These are phyloP conservation scores for Zalophus californianus DNA, from an alignment of 2,797 vertebrate species.

Conservation along the genomic window DNA sequence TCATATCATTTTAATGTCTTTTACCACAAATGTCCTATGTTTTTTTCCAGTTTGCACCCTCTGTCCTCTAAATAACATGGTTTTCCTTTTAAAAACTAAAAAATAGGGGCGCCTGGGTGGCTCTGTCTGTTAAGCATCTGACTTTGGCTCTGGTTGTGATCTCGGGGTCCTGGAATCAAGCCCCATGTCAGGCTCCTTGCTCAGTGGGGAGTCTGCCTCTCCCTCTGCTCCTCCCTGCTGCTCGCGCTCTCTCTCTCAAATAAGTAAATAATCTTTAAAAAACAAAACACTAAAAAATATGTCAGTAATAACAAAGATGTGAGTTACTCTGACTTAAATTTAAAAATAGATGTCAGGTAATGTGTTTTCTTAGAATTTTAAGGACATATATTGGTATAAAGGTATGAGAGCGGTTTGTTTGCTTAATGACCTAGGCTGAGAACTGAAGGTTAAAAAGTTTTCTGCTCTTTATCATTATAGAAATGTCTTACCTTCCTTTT, in stretches of 20 bases:
- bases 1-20: not conserved
- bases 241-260: not conserved
- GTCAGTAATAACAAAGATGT: not conserved
- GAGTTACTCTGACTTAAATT: not conserved
- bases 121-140: not conserved
- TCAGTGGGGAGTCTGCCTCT: not conserved
- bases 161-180: not conserved
- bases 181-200: not conserved
- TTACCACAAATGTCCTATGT: not conserved
- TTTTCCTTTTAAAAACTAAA: constrained; percentile 16
- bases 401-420: not conserved
- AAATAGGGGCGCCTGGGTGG: not conserved
- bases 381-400: not conserved
- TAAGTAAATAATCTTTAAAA: not conserved
- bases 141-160: not conserved
- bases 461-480: not conserved
- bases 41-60: not conserved
- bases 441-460: constrained; percentile 19
- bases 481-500: not conserved
- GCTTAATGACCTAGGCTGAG: not conserved
- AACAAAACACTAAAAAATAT: not conserved
- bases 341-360: not conserved
- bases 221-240: too few relatives aligned
- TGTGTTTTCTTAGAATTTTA: not conserved
- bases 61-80: constrained; percentile 36